Base-by-base conservation (phyloP, 2,888 invertebrate species). In the Drepana falcataria region DNA sequence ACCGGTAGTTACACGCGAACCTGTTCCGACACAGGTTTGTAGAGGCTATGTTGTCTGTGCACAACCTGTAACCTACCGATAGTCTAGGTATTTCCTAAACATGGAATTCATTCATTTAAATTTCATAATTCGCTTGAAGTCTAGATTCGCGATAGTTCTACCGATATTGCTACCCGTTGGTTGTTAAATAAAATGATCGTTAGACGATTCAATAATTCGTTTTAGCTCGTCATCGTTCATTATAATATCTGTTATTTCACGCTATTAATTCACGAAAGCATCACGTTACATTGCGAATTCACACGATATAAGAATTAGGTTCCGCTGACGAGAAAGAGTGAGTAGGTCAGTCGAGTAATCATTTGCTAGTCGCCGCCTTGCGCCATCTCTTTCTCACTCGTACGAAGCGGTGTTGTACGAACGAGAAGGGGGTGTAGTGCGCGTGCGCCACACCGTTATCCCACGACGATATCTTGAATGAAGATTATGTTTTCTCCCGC, bases 321-420 rank as follows among this genome's bases (percentile, higher is more conserved):
- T 87, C 83, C 87, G 83, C 84, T 77, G 83, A 82, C 85, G 87
- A 92, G 92, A 92, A 92, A 92, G 92, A 93, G 92, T 91, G 87
- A 91, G 90, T 91, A 89, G 91, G 91, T 91, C 91, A 91, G 83
- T 91, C 91, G 90, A 90, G 88, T 90, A 88, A 88, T 87, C 78
- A 82, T 79, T 85, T 82, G 83, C 84, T 75, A 80, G 81, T 80
- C 77, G 80, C 75, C 79, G 83, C 81, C 81, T 77, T 77, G 73
- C 40, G 41, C 71, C 57, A 59, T 85, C 84, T 68, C 79, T 65
- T 44, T 44, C 52, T 85, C 79, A 60, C 53, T 37, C 66, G 35
- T 49, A 9, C 0, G 0, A 6, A 21, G 33, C 40, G 40, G 21
- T 48, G 44, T 47, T 2, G 77, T 53, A 51, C 3, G 81, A 83